phyloP scores from a whole-genome alignment of 37 sponge, comb jelly and placozoan species.

The Geodia barretti region DNA sequence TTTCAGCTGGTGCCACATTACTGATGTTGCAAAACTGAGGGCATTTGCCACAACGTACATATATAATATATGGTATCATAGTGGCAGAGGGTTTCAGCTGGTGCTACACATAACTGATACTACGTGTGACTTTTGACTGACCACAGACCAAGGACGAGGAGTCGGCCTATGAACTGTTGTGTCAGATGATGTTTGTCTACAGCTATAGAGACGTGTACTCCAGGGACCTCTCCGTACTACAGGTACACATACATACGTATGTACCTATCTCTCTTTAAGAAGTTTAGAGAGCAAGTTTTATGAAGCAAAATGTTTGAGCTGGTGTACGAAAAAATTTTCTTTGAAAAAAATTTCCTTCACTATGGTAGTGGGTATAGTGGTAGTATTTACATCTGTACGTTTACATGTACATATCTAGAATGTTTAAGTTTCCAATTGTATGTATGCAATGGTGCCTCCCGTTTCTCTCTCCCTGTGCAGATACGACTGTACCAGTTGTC shows the following conservation, averaged over 20 bases:
- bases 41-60: too few relatives aligned
- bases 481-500: conserved; percentile 84
- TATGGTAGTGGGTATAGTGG: too few relatives aligned
- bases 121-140: not conserved
- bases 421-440: not conserved
- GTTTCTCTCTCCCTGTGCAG: conserved; percentile 21
- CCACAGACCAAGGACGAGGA: conserved; percentile 60
- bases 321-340: too few relatives aligned
- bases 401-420: not conserved
- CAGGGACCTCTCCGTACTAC: conserved; percentile 53
- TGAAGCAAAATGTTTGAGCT: not conserved
- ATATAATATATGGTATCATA: too few relatives aligned
- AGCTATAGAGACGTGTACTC: conserved; percentile 64
- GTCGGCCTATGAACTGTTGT: conserved; percentile 58
- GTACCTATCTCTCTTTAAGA: too few relatives aligned
- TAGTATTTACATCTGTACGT: too few relatives aligned
- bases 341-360: too few relatives aligned
- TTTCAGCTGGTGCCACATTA: too few relatives aligned
- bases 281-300: too few relatives aligned
- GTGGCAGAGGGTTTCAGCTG: not conserved
- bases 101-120: not conserved
- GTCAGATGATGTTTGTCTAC: conserved; percentile 62
- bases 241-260: conserved; percentile 38
- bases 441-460: not conserved
- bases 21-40: too few relatives aligned